These are phyloP conservation scores for Turnix velox DNA, from an alignment of 2,113 vertebrate genomes.

Conservation along the genomic window DNA sequence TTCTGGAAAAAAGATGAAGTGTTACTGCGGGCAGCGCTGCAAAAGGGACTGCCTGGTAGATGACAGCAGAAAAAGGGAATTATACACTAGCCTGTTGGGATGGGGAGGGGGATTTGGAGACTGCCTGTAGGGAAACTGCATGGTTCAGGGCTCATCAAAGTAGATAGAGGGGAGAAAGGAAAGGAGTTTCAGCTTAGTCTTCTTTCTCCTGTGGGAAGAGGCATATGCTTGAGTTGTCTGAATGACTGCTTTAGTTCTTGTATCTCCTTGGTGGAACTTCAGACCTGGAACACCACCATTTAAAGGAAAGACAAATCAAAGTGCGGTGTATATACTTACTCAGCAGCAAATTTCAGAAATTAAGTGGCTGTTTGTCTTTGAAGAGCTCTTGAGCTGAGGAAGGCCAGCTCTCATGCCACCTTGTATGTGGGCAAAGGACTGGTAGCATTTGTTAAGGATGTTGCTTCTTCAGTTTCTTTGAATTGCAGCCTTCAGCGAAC, in stretches of 20 bases:
- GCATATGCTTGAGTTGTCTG: neutral
- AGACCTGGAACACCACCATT: neutral
- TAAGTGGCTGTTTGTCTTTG: neutral
- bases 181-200: neutral
- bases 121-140: accelerated
- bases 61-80: neutral
- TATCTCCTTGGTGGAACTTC: neutral
- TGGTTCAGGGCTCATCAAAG: neutral
- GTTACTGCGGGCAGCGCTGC: neutral
- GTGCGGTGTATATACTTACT: neutral
- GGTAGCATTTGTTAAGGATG: neutral
- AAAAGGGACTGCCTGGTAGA: neutral
- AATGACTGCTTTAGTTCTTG: slow-evolving; percentile 35
- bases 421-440: accelerated
- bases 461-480: neutral
- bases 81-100: neutral
- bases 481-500: neutral
- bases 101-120: neutral
- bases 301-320: neutral
- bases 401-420: neutral
- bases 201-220: neutral
- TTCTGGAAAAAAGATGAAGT: neutral
- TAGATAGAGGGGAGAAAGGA: neutral
- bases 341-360: neutral
- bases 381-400: neutral